phyloP scores from a whole-genome alignment of 2,797 vertebrate species.

The Enteromius thamalakanensis region DNA sequence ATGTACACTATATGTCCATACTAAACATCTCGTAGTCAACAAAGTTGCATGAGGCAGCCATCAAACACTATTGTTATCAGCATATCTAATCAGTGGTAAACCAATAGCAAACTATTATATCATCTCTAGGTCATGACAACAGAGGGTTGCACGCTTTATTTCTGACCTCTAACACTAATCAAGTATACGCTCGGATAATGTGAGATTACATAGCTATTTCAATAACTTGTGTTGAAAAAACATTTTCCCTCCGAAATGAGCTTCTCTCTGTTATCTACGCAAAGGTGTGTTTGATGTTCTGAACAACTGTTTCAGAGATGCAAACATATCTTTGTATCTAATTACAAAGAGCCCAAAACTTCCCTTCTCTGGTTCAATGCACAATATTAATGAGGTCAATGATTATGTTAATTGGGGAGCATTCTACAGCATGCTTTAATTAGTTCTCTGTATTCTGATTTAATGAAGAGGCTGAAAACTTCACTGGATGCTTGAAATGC shows the following conservation, averaged over 20 bases:
- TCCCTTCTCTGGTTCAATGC: slow-evolving; percentile 77
- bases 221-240: not conserved
- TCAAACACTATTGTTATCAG: not conserved
- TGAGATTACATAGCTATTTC: not conserved
- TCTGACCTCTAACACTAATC: slow-evolving; percentile 19
- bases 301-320: slow-evolving; percentile 53
- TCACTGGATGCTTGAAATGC: slow-evolving; percentile 41
- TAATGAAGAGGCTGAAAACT: slow-evolving; percentile 55
- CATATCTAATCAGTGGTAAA: slow-evolving; percentile 2
- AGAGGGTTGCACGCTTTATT: slow-evolving; percentile 1
- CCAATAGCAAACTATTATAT: not conserved
- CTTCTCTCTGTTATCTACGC: slow-evolving; percentile 8
- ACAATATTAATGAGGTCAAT: slow-evolving; percentile 79
- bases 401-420: slow-evolving; percentile 71
- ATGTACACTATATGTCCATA: not conserved
- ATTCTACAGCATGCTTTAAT: slow-evolving; percentile 64
- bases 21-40: not conserved
- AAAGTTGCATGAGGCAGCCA: not conserved
- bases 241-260: not conserved
- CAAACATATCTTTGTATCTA: slow-evolving; percentile 59
- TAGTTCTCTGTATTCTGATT: slow-evolving; percentile 60
- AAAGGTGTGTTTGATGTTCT: slow-evolving; percentile 36
- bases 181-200: not conserved
- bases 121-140: slow-evolving; percentile 8
- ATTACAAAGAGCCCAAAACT: slow-evolving; percentile 62